Evolutionary conservation across 1,140 invertebrate species (phyloP), one percentile per base, ranked within the genome.

Genomic region (Trichonephila inaurata): DNA sequence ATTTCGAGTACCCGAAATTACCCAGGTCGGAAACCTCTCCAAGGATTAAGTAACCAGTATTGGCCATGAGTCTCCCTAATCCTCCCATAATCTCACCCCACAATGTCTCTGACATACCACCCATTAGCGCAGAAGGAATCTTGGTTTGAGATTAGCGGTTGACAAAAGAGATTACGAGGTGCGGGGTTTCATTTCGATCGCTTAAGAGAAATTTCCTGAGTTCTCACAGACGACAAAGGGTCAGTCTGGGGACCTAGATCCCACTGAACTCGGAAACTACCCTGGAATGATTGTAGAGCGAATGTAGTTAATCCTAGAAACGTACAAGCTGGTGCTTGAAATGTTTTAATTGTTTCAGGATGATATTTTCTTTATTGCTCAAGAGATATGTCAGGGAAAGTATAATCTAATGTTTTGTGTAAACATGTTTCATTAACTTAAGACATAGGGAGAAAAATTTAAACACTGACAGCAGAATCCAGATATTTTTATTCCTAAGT

Each of bases 31-130:
- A 51, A 69, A 44, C 87, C 69, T 82, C 24, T 82, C 44, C 24
- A 18, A 82, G 89, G 89, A 91, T 91, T 62, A 64, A 82, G 72
- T 82, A 77, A 44, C 89, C 89, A 91, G 72, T 91, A 91, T 91
- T 61, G 72, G 66, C 60, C 69, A 91, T 91, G 66, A 91, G 66
- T 91, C 51, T 28, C 72, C 72, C n/a, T 91, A 91, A 91, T 81
- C 89, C 89, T 18, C 5, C n/a, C 19, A 51, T 91, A 91, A 91
- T 91, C 89, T 61, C 2, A 40, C 24, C 72, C 58, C 58, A 69
- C n/a, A 40, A 28, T 91, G 89, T 58, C 24, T n/a, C 89, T 85
- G 83, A 85, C 83, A 58, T 28, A 61, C 62, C 33, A 64, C 60
- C 51, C 86, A 88, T 88, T 88, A 88, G 86, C 62, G 18, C 61